A percentile compares a stretch with the other conserved stretches of the same genome.
phyloP scores from a whole-genome alignment of 1,140 invertebrate species.

The Caerostris darwini region DNA sequence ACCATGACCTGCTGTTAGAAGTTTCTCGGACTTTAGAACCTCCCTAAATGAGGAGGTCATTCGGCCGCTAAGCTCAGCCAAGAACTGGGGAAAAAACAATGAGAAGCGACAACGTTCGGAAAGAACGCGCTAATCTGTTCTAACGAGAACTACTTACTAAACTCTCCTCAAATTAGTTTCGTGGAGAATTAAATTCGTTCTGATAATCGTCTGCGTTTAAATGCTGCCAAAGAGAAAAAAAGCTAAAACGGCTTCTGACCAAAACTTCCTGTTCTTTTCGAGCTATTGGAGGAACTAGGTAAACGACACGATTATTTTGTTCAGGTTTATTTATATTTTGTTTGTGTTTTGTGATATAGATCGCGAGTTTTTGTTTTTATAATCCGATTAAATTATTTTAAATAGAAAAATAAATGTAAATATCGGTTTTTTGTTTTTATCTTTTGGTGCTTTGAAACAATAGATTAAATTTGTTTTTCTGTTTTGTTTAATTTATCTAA shows the following conservation, averaged over 20 bases:
- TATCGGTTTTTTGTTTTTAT: too few species aligned
- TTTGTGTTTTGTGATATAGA: not conserved
- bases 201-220: constrained; percentile 1
- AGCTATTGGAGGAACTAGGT: constrained; percentile 49
- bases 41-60: constrained; percentile 45
- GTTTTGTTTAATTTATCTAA: too few species aligned
- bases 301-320: constrained; percentile 25
- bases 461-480: too few species aligned
- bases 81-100: not conserved
- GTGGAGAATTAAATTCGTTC: not conserved
- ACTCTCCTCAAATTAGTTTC: constrained; percentile 6
- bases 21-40: constrained; percentile 37
- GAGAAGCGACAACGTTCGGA: constrained; percentile 1
- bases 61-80: not conserved
- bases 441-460: too few species aligned
- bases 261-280: constrained; percentile 52
- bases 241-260: not conserved
- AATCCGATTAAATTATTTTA: not conserved
- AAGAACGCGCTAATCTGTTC: constrained; percentile 39
- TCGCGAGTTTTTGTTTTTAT: not conserved
- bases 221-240: constrained; percentile 1
- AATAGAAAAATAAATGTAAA: too few species aligned
- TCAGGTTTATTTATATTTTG: not conserved
- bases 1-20: constrained; percentile 22
- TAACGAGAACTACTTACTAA: not conserved